Evolutionary conservation across 2,113 vertebrate species (phyloP).

Genomic region (Ictalurus furcatus): DNA sequence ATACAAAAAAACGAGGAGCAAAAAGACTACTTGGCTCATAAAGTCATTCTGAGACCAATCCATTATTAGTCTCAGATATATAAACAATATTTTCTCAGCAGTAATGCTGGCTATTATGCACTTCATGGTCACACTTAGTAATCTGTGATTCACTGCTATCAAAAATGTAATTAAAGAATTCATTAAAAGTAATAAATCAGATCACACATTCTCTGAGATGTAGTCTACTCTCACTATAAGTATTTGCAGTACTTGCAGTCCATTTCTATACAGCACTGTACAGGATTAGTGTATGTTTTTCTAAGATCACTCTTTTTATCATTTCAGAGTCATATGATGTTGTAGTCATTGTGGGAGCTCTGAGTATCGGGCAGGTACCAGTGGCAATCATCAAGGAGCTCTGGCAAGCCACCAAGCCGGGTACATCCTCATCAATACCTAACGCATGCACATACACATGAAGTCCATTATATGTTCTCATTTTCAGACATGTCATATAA

Average conservation of each 20-base stretch:
- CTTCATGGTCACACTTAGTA: background rate
- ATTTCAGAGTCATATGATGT: constrained; percentile 77
- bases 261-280: background rate
- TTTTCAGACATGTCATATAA: background rate
- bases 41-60: background rate
- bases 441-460: background rate
- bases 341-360: constrained; percentile 80
- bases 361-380: constrained; percentile 80
- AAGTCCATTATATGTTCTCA: background rate
- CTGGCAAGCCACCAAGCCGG: constrained; percentile 78
- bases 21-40: background rate
- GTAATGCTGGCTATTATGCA: background rate
- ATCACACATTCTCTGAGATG: background rate
- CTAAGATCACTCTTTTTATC: background rate
- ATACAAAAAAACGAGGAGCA: background rate
- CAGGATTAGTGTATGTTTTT: background rate
- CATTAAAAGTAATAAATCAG: background rate
- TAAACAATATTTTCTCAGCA: background rate
- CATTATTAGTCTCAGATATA: background rate
- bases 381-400: constrained; percentile 73
- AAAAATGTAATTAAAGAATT: background rate
- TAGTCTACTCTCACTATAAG: background rate
- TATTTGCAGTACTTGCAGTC: background rate
- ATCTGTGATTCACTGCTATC: background rate
- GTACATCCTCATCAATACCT: constrained; percentile 59